Evolutionary conservation across 2,888 invertebrate genomes (phyloP).

Genomic region (Drosophila melanosoma): DNA sequence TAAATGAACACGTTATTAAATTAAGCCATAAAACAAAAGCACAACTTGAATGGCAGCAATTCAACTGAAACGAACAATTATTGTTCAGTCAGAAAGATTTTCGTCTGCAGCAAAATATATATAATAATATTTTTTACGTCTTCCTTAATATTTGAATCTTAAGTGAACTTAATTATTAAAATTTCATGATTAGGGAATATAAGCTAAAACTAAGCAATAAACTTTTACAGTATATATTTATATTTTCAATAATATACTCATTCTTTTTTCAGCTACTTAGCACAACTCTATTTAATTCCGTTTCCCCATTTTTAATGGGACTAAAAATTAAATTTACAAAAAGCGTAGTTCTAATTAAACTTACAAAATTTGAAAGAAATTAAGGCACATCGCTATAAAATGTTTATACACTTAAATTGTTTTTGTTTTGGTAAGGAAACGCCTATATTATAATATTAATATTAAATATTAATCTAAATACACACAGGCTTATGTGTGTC

Average conservation of each 20-base stretch:
- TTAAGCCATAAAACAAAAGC: background rate
- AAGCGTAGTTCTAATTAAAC: background rate
- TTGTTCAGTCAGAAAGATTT: background rate
- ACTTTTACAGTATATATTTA: too few species aligned
- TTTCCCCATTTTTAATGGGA: background rate
- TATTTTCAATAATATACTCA: too few species aligned
- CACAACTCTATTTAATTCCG: background rate
- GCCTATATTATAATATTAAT: background rate
- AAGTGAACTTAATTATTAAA: background rate
- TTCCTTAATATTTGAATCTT: background rate
- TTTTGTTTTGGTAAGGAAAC: background rate
- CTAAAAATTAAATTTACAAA: background rate
- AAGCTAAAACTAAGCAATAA: background rate
- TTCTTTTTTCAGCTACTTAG: background rate
- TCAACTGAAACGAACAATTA: background rate
- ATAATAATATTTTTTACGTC: too few species aligned
- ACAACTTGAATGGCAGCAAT: background rate
- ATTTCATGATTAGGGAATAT: background rate
- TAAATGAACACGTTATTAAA: background rate
- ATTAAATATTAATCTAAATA: background rate
- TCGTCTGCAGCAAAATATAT: background rate
- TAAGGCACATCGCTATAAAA: background rate
- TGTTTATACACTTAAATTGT: background rate
- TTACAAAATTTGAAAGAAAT: background rate
- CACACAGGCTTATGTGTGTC: background rate